A percentile compares a stretch with the other conserved stretches of the same genome.
phyloP scores from a whole-genome alignment of 2,888 invertebrate species.

The Teleiodes luculella region DNA sequence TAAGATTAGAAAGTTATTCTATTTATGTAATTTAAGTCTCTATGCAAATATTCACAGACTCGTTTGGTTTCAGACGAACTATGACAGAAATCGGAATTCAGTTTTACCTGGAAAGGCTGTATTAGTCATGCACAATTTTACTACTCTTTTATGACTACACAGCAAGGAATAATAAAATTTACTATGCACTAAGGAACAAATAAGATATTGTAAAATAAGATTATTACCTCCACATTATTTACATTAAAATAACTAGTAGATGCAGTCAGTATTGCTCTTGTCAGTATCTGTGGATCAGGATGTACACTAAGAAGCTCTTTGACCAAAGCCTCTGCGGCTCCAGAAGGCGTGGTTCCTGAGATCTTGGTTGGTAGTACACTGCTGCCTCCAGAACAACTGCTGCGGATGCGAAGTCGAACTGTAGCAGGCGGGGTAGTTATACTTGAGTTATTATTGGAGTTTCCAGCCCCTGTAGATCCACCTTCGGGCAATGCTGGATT shows the following conservation, averaged over 20 bases:
- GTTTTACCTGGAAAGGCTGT: too few relatives aligned
- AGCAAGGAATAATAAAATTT: too few relatives aligned
- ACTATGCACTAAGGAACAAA: too few relatives aligned
- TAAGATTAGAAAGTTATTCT: too few relatives aligned
- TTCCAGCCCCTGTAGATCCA: slow-evolving; percentile 62
- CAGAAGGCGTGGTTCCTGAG: slow-evolving; percentile 55
- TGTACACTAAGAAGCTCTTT: slow-evolving; percentile 69
- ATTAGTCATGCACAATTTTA: too few relatives aligned
- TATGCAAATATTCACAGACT: too few relatives aligned
- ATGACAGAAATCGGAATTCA: too few relatives aligned
- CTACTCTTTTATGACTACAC: too few relatives aligned
- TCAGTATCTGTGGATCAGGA: slow-evolving; percentile 73
- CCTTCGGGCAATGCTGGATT: slow-evolving; percentile 72
- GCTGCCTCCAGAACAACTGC: slow-evolving; percentile 63
- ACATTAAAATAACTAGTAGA: slow-evolving; percentile 72
- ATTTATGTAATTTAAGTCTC: too few relatives aligned
- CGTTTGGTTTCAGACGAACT: too few relatives aligned
- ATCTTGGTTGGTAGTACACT: slow-evolving; percentile 50
- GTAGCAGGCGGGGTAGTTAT: slow-evolving; percentile 46
- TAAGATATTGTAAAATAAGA: too few relatives aligned
- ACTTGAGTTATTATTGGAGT: slow-evolving; percentile 44
- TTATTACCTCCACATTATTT: slow-evolving; percentile 68
- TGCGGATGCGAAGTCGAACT: slow-evolving; percentile 52
- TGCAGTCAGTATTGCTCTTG: slow-evolving; percentile 73
- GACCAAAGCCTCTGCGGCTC: slow-evolving; percentile 59